Conservation (phyloP, 2,888 invertebrate genomes). For the Fragum fragum region DNA sequence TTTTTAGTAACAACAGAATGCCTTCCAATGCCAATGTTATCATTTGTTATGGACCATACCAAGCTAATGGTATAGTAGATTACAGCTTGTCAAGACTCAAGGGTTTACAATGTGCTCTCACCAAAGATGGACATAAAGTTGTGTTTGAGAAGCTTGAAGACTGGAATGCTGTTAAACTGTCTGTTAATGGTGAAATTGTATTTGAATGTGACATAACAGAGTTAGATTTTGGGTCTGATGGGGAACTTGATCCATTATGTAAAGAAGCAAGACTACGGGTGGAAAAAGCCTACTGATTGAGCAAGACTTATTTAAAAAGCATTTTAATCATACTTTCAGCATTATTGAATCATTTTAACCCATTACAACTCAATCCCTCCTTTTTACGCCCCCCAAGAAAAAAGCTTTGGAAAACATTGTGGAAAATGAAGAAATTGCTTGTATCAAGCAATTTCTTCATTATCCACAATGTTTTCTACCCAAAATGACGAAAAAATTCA, state of each 20-base stretch:
- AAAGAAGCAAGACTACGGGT: conserved; percentile 79
- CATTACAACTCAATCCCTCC: too few relatives aligned
- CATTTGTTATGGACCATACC: conserved; percentile 85
- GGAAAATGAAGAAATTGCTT: too few relatives aligned
- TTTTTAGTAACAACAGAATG: conserved; percentile 61
- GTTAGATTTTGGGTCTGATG: conserved; percentile 85
- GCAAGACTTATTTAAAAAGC: too few relatives aligned
- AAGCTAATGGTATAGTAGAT: conserved; percentile 82
- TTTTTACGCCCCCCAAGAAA: too few relatives aligned
- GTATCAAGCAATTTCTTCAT: too few relatives aligned
- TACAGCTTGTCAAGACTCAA: conserved; percentile 80
- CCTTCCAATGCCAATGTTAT: conserved; percentile 82
- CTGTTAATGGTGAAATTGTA: conserved; percentile 84
- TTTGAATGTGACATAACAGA: conserved; percentile 83
- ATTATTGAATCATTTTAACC: too few relatives aligned
- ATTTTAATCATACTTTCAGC: too few relatives aligned
- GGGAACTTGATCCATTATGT: conserved; percentile 82
- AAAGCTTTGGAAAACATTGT: too few relatives aligned
- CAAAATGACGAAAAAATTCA: too few relatives aligned
- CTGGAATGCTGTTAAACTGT: conserved; percentile 81
- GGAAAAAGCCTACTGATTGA: conserved; percentile 79
- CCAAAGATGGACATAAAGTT: conserved; percentile 81
- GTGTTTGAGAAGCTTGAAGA: conserved; percentile 79
- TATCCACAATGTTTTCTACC: too few relatives aligned
- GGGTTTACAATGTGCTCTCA: conserved; percentile 80